Conservation (phyloP, 2,888 invertebrate species). For the Andricus quercusramuli region DNA sequence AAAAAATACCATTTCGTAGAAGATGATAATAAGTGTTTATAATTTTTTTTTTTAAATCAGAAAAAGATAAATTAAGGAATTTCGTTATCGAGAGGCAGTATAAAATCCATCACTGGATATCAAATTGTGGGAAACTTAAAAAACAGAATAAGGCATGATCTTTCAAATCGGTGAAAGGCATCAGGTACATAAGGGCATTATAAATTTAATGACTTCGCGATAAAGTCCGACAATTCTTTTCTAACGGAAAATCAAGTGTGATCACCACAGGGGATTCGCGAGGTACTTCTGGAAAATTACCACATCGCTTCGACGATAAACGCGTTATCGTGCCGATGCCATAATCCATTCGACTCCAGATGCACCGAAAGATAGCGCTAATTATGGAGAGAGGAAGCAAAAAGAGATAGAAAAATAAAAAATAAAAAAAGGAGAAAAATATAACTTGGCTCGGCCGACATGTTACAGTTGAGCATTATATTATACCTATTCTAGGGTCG, state of each 20-base stretch:
- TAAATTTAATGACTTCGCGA: conserved; percentile 20
- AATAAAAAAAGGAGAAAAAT: conserved; percentile 45
- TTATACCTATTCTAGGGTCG: background rate
- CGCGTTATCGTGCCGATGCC: conserved; percentile 56
- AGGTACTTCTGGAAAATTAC: conserved; percentile 52
- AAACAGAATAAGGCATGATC: background rate
- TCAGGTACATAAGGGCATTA: conserved; percentile 10
- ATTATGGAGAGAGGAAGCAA: conserved; percentile 60
- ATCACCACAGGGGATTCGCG: conserved; percentile 50
- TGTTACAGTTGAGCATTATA: conserved; percentile 4
- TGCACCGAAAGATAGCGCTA: conserved; percentile 62
- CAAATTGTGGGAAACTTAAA: background rate
- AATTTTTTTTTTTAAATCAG: no score
- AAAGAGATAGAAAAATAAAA: conserved; percentile 43
- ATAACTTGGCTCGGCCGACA: conserved; percentile 42
- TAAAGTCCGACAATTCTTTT: conserved; percentile 28
- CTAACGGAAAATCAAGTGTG: conserved; percentile 11
- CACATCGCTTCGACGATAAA: conserved; percentile 53
- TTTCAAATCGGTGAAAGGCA: conserved; percentile 6
- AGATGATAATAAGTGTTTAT: background rate
- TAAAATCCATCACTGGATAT: background rate
- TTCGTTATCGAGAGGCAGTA: background rate
- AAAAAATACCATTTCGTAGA: background rate
- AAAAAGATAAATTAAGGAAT: background rate
- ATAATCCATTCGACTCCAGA: conserved; percentile 58